Evolutionary conservation across 2,797 vertebrate genomes (phyloP), one percentile per base, ranked within the genome.

Genomic region (Poeciliopsis infans): DNA sequence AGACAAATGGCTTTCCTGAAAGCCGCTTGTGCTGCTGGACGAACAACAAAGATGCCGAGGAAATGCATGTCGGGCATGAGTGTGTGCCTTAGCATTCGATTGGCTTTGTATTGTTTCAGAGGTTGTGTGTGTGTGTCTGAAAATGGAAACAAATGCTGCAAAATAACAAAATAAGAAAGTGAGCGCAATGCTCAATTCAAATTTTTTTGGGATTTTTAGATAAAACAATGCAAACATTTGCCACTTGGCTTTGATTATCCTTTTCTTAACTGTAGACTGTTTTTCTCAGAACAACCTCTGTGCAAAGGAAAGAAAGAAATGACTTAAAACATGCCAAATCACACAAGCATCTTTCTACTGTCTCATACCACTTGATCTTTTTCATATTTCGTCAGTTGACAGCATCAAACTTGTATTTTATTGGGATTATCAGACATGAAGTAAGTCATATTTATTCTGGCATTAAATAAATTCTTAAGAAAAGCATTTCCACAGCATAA

Each of bases 1-100:
- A 92, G 92, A 94, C 91, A 92, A 95, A 95, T 91, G 91, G 91
- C 76, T 90, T 78, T 89, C 90, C 92, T 91, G 88, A 93, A 88
- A 83, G 84, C 85, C 90, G 92, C 91, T 89, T 93, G 88, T 91
- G 91, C 83, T 85, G 87, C 90, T 84, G 90, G 85, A 86, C 70
- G 49, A 74, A 91, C 89, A 92, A 93, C 93, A 93, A 93, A 94
- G 93, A 81, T 46, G 0, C 72, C 1, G 20, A 78, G 81, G 75
- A 79, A 82, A 78, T 23, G 79, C 45, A n/a, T 57, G 66, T 47
- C 20, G 47, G 57, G 36, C 66, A 75, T 49, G 53, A 69, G 64
- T 66, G 75, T 77, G 74, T 70, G 66, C 66, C 49, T 71, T 71
- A 39, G 77, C 55, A 76, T 80, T 73, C 83, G 75, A 59, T 41